A percentile compares a stretch with the other conserved stretches of the same genome.
Evolutionary conservation across 30 jellyfish, hydroid and myxozoan genomes (phyloP).

Genomic region (Turritopsis dohrnii): DNA sequence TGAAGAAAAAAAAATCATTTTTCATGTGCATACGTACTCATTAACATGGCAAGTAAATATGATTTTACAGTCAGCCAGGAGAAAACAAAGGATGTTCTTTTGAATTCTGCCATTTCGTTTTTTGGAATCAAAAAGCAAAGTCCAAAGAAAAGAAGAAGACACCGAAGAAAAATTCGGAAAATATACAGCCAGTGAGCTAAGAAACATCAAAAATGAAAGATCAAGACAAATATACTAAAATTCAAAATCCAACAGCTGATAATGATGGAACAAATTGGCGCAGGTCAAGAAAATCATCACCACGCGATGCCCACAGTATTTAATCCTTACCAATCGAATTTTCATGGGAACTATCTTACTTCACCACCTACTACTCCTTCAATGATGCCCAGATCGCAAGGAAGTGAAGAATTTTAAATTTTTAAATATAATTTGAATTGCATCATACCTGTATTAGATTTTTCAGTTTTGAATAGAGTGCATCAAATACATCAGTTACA

Average conservation of each 20-base stretch:
- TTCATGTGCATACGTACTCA: no score
- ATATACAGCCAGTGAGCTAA: conserved; percentile 11
- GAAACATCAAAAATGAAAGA: background rate
- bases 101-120: background rate
- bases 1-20: no score
- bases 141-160: conserved; percentile 6
- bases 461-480: no score
- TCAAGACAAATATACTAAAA: conserved; percentile 10
- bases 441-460: background rate
- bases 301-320: background rate
- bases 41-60: no score
- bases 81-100: background rate
- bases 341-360: background rate
- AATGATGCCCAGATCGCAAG: background rate
- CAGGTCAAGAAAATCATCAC: background rate
- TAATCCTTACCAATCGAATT: background rate
- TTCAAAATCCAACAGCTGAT: background rate
- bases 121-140: no score
- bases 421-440: background rate
- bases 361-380: background rate
- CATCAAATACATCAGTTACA: no score
- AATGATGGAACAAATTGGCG: conserved; percentile 20
- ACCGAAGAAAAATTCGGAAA: conserved; percentile 17
- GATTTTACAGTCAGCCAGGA: background rate
- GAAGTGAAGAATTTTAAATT: background rate